Conservation (phyloP, 2,888 invertebrate species). For the Eledona agricola region DNA sequence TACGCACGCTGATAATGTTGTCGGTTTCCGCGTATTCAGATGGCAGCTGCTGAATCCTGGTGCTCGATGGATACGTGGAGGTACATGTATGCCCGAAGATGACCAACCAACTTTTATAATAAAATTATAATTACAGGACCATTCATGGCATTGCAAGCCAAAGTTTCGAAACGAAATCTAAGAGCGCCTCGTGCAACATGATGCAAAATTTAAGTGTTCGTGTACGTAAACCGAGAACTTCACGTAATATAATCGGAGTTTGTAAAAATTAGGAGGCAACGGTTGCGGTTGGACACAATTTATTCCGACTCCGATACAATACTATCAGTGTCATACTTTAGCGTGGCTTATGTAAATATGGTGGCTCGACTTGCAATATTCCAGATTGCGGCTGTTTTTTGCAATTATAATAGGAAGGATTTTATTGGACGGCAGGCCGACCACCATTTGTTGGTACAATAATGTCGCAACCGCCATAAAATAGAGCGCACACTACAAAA, state of each 20-base stretch:
- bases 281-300: constrained; percentile 9
- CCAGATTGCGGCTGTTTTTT: constrained; percentile 37
- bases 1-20: constrained; percentile 4
- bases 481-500: no score
- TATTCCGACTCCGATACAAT: constrained; percentile 35
- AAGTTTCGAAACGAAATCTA: no score
- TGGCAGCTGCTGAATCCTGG: constrained; percentile 5
- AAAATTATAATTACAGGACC: constrained; percentile 12
- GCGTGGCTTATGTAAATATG: constrained; percentile 36
- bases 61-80: constrained; percentile 7
- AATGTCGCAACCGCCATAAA: constrained; percentile 33
- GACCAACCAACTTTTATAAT: constrained; percentile 10
- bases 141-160: no score
- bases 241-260: constrained; percentile 5
- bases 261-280: constrained; percentile 5
- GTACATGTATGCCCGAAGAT: constrained; percentile 4
- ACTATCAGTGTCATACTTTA: constrained; percentile 37
- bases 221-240: constrained; percentile 1
- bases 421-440: constrained; percentile 34
- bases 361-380: constrained; percentile 32
- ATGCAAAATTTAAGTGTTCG: constrained; percentile 15
- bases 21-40: constrained; percentile 11
- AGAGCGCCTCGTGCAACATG: no score
- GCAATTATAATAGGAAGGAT: constrained; percentile 34
- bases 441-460: constrained; percentile 13